phyloP scores from a whole-genome alignment of 2,797 vertebrate genomes.

The Pempheris klunzingeri region DNA sequence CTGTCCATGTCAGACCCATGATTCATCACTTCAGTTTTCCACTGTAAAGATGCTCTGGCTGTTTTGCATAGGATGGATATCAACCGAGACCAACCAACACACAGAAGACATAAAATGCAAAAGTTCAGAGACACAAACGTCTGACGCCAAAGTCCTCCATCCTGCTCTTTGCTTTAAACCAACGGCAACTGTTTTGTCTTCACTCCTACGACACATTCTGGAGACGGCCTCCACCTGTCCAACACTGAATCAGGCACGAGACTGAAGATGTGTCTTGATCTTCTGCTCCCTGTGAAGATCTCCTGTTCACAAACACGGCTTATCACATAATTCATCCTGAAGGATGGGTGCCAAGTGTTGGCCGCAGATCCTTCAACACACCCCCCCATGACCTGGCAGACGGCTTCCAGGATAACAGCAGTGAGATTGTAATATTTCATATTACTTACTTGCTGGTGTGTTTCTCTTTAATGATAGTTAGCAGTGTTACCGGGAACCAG shows the following conservation, averaged over 20 bases:
- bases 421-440: no score
- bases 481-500: no score
- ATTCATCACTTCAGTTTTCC: background rate
- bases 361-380: background rate
- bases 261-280: background rate
- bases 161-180: background rate
- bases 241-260: background rate
- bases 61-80: background rate
- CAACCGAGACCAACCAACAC: no score
- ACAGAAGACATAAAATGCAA: no score
- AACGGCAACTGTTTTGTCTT: background rate
- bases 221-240: background rate
- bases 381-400: background rate
- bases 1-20: background rate
- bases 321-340: background rate
- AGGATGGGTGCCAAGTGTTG: conserved; percentile 4
- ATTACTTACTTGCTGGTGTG: no score
- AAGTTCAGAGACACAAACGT: background rate
- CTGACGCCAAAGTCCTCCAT: background rate
- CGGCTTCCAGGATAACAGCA: background rate
- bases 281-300: background rate
- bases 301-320: background rate
- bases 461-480: no score
- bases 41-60: background rate
- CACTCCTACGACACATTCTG: background rate